Evolutionary conservation across 2,797 vertebrate genomes (phyloP), one percentile per base, ranked within the genome.

Genomic region (Rhinophrynus dorsalis): DNA sequence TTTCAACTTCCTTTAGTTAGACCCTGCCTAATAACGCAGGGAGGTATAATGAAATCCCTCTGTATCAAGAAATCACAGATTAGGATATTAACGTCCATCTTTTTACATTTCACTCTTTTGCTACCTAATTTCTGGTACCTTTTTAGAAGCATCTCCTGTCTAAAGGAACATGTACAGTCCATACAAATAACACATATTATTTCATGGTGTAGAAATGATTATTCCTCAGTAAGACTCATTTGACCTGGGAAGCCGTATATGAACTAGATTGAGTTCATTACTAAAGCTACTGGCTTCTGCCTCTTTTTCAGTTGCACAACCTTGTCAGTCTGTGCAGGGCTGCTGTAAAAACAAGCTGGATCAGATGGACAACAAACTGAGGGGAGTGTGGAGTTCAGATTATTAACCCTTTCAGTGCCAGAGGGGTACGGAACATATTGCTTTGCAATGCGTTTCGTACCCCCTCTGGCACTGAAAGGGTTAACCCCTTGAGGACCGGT

Each of bases 1-100:
- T 92, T 91, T 62, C 92, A 90, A 15, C 92, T 91, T 59, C 92
- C 92, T 65, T 89, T 92, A 29, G 75, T 92, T 81, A 73, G 47
- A 33, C 45, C 37, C 33, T 15, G 33, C 70, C 55, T 73, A 73
- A 73, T 73, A 72, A 50, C 52, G 57, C 24, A n/a, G 23, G 40
- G 38, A 47, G 51, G 37, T 40, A 44, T 73, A 57, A 66, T 73
- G 45, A 66, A 73, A 67, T 60, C 55, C 69, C 45, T 66, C 70
- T 60, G 62, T 52, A 67, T 60, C 37, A 67, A 66, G 38, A 47
- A 23, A 47, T 44, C 61, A 56, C 37, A 42, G 44, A 64, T 66
- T 57, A 32, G 44, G 18, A 38, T 32, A 59, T 67, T 59, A 47
- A 52, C 27, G 50, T 50, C 29, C 62, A 66, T 51, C 55, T 60